Base-by-base conservation (phyloP, 1,140 invertebrate species). In the Diuraphis noxia region DNA sequence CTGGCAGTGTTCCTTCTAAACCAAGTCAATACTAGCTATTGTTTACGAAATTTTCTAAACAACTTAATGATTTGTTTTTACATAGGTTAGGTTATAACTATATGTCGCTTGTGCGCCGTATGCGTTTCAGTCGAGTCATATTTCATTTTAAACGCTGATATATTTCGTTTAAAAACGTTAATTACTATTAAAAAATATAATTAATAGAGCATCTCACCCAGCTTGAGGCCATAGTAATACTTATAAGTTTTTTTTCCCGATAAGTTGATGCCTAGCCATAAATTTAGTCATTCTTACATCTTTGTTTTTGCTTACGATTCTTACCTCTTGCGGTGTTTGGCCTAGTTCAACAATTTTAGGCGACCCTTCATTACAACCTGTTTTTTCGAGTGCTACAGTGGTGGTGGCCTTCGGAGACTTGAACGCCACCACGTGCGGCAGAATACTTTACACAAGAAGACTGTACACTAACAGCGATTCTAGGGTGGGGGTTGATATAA, bases 371-470 rank as follows among this genome's bases (percentile, higher is more conserved):
- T 4, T 38, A 88, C 86, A 88, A 88, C 86, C 86, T 88, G 86
- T 88, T 63, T 88, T 63, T 17, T 63, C 52, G 46, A 38, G 34
- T 49, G 21, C 85, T 41, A 41, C 41, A 17, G 46, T 9, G 43
- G 43, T 38, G 34, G 52, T 43, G 88, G 21, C 88, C 72, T 90
- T 90, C 88, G n/a, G 89, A 91, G 89, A 91, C 89, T 91, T 91
- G 77, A 91, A 91, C 89, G 89, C 89, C 89, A 81, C 89, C 43
- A 79, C 72, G 30, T 43, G 43, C 89, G 34, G 36, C 52, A 40
- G 6, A 38, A 87, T 87, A 56, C 38, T 56, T 87, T 52, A 38
- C 21, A 56, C 49, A 38, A 38, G 23, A 38, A n/a, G 30, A 21
- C 40, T 36, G 30, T 87, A 56, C 40, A 38, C 9, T 4, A 38